Percentiles rank a stretch among this genome's conserved stretches.
Conservation (phyloP, 2,888 invertebrate genomes). For the Melinaea menophilus region DNA sequence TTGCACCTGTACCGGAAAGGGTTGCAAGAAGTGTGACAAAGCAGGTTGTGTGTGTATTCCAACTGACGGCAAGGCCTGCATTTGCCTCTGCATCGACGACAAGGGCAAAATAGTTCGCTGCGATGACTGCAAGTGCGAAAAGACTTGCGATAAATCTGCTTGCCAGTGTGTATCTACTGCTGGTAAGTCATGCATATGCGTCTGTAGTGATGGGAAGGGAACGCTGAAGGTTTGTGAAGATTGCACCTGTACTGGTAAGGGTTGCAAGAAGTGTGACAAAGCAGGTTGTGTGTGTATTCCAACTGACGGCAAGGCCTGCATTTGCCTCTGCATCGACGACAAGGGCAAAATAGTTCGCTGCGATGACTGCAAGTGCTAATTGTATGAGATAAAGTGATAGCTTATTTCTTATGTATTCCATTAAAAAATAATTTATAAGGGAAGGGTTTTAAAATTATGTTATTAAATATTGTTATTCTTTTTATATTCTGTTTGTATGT, state of each 20-base stretch:
- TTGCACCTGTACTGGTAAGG: conserved; percentile 20
- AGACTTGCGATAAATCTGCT: not conserved
- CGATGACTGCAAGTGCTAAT: not conserved
- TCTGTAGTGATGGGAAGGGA: conserved; percentile 22
- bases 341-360: not conserved
- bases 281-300: conserved; percentile 26
- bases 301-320: conserved; percentile 28
- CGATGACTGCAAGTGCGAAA: conserved; percentile 17
- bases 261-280: not conserved
- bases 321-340: conserved; percentile 30
- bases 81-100: conserved; percentile 30
- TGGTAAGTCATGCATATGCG: conserved; percentile 23
- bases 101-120: conserved; percentile 25
- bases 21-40: not conserved
- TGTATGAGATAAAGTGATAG: too few relatives aligned
- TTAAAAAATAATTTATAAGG: too few relatives aligned
- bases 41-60: conserved; percentile 26
- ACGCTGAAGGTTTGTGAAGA: conserved; percentile 19
- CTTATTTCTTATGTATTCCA: too few relatives aligned
- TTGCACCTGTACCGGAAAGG: conserved; percentile 16
- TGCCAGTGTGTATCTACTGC: conserved; percentile 25
- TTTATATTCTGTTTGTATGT: too few relatives aligned
- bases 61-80: conserved; percentile 28
- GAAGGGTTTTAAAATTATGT: too few relatives aligned
- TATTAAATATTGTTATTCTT: too few relatives aligned